Conservation (phyloP, 2,888 invertebrate species). For the Acrobasis repandana region DNA sequence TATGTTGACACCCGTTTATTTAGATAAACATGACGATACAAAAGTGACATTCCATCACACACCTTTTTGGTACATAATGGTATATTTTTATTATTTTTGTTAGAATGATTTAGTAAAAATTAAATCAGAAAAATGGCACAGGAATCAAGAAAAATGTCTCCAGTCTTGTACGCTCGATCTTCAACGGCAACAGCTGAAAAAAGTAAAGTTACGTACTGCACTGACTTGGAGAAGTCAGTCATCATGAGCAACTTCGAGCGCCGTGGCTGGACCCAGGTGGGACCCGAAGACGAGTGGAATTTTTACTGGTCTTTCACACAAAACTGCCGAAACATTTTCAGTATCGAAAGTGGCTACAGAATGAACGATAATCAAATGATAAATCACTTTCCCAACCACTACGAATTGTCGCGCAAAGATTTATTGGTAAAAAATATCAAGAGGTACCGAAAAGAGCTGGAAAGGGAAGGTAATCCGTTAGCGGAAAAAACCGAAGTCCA, state of each 20-base stretch:
- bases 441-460: slow-evolving; percentile 94
- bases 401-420: slow-evolving; percentile 97
- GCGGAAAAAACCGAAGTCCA: slow-evolving; percentile 87
- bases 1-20: neutral
- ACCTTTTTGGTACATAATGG: too few species aligned
- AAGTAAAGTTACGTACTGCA: slow-evolving; percentile 79
- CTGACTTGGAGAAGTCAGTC: slow-evolving; percentile 97
- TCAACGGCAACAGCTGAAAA: slow-evolving; percentile 44
- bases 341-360: slow-evolving; percentile 95
- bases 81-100: slow-evolving; percentile 32
- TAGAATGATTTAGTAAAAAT: slow-evolving; percentile 32
- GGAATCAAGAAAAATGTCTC: slow-evolving; percentile 46
- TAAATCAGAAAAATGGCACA: slow-evolving; percentile 31
- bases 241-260: slow-evolving; percentile 95
- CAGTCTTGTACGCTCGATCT: slow-evolving; percentile 40
- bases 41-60: neutral
- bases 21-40: neutral
- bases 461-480: slow-evolving; percentile 92
- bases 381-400: slow-evolving; percentile 98
- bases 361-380: slow-evolving; percentile 97
- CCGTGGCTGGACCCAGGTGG: slow-evolving; percentile 93
- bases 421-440: slow-evolving; percentile 97
- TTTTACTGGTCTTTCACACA: slow-evolving; percentile 97
- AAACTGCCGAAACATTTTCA: slow-evolving; percentile 95
- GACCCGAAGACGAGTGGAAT: slow-evolving; percentile 97